Evolutionary conservation across 2,797 vertebrate species (phyloP).

Genomic region (Rhynchotus rufescens): DNA sequence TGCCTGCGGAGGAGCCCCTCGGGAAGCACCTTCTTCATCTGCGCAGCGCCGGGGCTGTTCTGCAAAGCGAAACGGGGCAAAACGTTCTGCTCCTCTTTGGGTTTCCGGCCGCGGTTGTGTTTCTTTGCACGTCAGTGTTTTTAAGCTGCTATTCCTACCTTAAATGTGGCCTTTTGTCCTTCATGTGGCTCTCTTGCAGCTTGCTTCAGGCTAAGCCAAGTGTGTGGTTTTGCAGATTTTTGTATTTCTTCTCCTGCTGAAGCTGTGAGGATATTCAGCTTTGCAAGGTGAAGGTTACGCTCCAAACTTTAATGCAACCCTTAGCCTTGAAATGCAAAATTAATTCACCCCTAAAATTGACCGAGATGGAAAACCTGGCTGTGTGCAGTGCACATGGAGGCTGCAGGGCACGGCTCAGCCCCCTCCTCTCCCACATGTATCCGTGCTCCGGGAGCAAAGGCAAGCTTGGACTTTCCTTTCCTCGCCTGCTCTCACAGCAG

Average conservation of each 20-base stretch:
- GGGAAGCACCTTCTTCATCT: background rate
- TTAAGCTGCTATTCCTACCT: slow-evolving; percentile 16
- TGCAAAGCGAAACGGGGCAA: background rate
- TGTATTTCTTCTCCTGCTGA: background rate
- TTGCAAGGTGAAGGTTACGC: background rate
- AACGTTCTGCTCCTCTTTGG: background rate
- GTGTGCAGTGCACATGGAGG: background rate
- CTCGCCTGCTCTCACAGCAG: background rate
- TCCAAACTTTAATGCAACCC: background rate
- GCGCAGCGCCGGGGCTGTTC: slow-evolving; percentile 1
- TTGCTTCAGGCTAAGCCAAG: background rate
- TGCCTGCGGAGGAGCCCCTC: background rate
- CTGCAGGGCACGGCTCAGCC: background rate
- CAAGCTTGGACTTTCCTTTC: background rate
- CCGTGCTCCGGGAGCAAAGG: background rate
- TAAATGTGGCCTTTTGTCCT: background rate
- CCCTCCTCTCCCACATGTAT: background rate
- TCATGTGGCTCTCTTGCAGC: background rate
- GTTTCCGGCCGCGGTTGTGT: slow-evolving; percentile 11
- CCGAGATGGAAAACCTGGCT: background rate
- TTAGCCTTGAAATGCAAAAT: background rate
- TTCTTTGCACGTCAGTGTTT: slow-evolving; percentile 22
- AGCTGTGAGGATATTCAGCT: background rate
- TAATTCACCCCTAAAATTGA: background rate
- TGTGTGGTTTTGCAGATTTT: background rate